Base-by-base conservation (phyloP, 2,888 invertebrate species). In the Mystacides longicornis region DNA sequence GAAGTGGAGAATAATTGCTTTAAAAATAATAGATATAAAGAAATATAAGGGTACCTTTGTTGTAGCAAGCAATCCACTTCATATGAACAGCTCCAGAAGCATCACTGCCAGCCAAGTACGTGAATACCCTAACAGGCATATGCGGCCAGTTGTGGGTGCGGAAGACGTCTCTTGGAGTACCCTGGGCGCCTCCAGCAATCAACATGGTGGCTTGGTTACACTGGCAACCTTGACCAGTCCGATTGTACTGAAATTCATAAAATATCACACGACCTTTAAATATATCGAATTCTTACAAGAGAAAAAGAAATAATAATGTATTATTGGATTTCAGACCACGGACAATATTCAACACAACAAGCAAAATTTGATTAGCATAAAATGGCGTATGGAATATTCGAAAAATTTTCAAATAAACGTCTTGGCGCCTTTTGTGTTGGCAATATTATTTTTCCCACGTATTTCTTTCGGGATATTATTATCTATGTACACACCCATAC, bases 201-300 rank as follows among this genome's bases (percentile, higher is more conserved):
- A 99, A 75, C 87, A 99, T 95, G 53, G 99, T 96, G 2, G 96
- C 97, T 73, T 96, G 96, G 76, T 99, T 99, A 69, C 99, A 99
- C 67, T 94, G 91, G 65, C 91, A 89, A 3, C 93, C 93, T 65
- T 85, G 85, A 1, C 87, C 86, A 1, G 89, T 88, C 62, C 88
- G 83, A 67, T 91, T 91, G 66, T 91, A 91, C 81, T 89, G 67
- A 9, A 71, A 68, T 59, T 9, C 7, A 31, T n/a, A n/a, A n/a
- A n/a, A n/a, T n/a, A n/a, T n/a, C n/a, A n/a, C n/a, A n/a, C n/a
- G n/a, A n/a, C n/a, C n/a, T n/a, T n/a, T n/a, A n/a, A n/a, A n/a
- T n/a, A n/a, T n/a, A n/a, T n/a, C n/a, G n/a, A n/a, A n/a, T n/a
- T n/a, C n/a, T n/a, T n/a, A n/a, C 27, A 27, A 27, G 7, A 27